Percentiles rank a stretch among this genome's conserved stretches.
Evolutionary conservation across 2,113 vertebrate species (phyloP).

Genomic region (Lampris megalopsis): DNA sequence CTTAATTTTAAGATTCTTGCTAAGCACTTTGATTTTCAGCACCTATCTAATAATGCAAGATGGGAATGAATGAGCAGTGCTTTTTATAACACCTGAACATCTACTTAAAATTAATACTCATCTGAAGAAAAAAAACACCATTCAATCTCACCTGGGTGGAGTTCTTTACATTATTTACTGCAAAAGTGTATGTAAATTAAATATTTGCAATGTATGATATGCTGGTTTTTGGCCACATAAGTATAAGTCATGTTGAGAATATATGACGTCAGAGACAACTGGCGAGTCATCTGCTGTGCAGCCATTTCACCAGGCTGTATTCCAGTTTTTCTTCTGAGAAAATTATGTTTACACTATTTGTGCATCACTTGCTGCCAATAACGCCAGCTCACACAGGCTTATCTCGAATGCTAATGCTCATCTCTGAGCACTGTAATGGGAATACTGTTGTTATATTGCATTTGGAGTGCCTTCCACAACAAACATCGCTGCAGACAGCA

Average conservation of each 20-base stretch:
- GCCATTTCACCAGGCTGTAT: slow-evolving; percentile 10
- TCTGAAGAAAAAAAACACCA: no score
- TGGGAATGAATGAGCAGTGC: no score
- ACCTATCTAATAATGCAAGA: no score
- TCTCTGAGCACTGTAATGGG: slow-evolving; percentile 22
- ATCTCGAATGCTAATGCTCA: slow-evolving; percentile 25
- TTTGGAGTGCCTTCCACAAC: neutral
- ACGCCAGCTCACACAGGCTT: slow-evolving; percentile 28
- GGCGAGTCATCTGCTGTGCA: neutral
- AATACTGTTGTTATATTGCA: slow-evolving; percentile 23
- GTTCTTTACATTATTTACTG: neutral
- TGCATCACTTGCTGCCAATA: slow-evolving; percentile 27
- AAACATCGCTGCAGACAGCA: slow-evolving; percentile 5
- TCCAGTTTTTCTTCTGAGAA: slow-evolving; percentile 21
- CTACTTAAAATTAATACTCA: no score
- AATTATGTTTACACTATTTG: slow-evolving; percentile 41
- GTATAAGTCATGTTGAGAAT: neutral
- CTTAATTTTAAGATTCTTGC: no score
- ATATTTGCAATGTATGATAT: neutral
- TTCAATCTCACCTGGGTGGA: no score
- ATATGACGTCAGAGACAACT: neutral
- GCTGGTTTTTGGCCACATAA: neutral
- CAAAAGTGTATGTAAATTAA: neutral
- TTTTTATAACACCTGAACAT: no score
- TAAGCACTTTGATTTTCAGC: no score